Percentiles rank a stretch among this genome's conserved stretches.
These are phyloP conservation scores for Galago senegalensis DNA, from an alignment of 2,797 vertebrate species.

Conservation along the genomic window DNA sequence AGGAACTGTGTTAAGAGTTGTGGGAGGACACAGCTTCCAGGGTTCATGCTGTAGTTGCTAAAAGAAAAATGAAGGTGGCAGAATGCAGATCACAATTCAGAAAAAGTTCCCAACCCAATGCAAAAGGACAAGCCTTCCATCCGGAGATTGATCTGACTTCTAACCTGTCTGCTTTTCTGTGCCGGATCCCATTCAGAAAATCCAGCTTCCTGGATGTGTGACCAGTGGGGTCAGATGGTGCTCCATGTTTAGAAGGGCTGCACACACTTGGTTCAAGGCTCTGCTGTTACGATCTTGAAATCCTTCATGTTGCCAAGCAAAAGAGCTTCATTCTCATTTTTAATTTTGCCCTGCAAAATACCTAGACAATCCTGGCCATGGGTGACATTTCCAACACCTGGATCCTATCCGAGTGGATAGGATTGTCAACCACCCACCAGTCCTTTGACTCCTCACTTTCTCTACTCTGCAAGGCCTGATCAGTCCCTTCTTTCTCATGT, in stretches of 20 bases:
- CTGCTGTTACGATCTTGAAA: not conserved
- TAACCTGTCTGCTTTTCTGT: not conserved
- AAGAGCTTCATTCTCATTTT: not conserved
- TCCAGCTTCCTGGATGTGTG: not conserved
- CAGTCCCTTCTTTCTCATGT: not conserved
- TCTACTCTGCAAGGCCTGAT: not conserved
- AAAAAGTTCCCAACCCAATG: not conserved
- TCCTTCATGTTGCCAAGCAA: slow-evolving; percentile 16
- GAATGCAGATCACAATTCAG: not conserved
- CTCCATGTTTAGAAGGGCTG: not conserved
- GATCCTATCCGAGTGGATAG: not conserved
- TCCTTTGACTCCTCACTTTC: not conserved
- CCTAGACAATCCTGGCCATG: not conserved
- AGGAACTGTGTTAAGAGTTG: not conserved
- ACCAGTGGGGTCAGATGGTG: not conserved
- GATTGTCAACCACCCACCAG: not conserved
- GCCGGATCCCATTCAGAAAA: not conserved
- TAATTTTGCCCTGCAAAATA: not conserved
- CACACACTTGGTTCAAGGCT: not conserved
- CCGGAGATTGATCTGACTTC: not conserved
- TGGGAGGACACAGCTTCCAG: not conserved
- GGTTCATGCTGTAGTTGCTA: not conserved
- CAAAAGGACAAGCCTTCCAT: not conserved
- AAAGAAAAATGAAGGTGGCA: not conserved
- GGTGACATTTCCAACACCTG: not conserved